Conservation (phyloP, 2,113 vertebrate genomes). For the Apus apus region DNA sequence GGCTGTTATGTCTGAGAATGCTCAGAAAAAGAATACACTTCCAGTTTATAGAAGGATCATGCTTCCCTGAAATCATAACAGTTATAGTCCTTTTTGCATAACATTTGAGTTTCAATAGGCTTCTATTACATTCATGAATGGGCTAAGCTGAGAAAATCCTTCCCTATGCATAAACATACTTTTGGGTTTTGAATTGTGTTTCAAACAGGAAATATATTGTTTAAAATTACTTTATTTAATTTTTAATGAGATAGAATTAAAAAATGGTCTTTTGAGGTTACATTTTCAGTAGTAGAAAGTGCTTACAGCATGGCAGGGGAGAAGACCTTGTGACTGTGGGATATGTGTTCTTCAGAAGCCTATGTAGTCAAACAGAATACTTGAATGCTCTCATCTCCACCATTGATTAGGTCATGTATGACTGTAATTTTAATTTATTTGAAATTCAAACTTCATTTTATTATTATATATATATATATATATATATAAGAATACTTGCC, state of each 20-base stretch:
- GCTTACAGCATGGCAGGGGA: background rate
- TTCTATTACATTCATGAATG: background rate
- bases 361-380: background rate
- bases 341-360: background rate
- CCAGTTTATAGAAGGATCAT: background rate
- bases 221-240: background rate
- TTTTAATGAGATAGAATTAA: background rate
- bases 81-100: background rate
- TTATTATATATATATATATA: background rate
- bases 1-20: background rate
- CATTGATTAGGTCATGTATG: background rate
- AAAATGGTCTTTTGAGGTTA: background rate
- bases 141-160: accelerated
- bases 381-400: background rate
- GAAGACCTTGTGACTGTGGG: background rate
- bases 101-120: background rate
- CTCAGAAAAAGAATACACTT: background rate
- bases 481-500: background rate
- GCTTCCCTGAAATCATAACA: background rate
- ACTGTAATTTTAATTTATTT: background rate
- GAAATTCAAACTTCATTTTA: background rate
- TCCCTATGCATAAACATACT: background rate
- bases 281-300: background rate
- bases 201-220: background rate
- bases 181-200: background rate